Percentiles rank a stretch among this genome's conserved stretches.
Conservation (phyloP, 2,113 vertebrate species). For the Caretta caretta region DNA sequence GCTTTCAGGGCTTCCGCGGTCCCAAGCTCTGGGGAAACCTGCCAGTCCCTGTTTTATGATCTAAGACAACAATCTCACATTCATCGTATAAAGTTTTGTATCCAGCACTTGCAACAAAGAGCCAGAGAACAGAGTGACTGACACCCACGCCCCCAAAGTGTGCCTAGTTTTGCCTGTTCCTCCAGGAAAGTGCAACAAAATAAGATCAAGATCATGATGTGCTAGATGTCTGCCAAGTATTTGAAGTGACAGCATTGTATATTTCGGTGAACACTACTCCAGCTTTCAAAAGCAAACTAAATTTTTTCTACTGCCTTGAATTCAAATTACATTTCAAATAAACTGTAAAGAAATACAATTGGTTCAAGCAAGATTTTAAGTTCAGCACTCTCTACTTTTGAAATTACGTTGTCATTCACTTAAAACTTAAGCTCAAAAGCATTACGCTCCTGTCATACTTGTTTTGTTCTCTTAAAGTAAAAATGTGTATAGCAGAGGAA, state of each 20-base stretch:
- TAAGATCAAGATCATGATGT: neutral
- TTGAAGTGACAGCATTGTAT: neutral
- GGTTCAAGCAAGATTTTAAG: conserved; percentile 59
- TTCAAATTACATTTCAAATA: conserved; percentile 57
- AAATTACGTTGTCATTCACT: conserved; percentile 70
- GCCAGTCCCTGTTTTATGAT: conserved; percentile 17
- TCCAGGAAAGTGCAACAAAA: conserved; percentile 4
- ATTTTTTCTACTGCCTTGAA: conserved; percentile 3
- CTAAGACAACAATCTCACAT: neutral
- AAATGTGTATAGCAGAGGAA: conserved; percentile 56
- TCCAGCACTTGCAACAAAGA: conserved; percentile 14
- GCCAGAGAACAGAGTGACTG: neutral
- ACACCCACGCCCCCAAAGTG: neutral
- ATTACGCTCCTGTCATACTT: conserved; percentile 65
- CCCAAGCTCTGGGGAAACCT: neutral
- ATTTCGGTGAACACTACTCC: accelerated
- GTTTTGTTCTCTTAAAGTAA: conserved; percentile 63
- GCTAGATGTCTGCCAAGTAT: neutral
- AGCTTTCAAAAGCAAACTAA: conserved; percentile 18
- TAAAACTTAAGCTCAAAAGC: conserved; percentile 69
- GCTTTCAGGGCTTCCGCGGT: too few species aligned
- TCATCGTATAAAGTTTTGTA: conserved; percentile 53
- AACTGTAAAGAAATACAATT: conserved; percentile 54
- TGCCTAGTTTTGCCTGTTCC: neutral
- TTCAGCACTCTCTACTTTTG: conserved; percentile 58